Evolutionary conservation across 1,140 invertebrate genomes (phyloP).

Genomic region (Nebria ingens): DNA sequence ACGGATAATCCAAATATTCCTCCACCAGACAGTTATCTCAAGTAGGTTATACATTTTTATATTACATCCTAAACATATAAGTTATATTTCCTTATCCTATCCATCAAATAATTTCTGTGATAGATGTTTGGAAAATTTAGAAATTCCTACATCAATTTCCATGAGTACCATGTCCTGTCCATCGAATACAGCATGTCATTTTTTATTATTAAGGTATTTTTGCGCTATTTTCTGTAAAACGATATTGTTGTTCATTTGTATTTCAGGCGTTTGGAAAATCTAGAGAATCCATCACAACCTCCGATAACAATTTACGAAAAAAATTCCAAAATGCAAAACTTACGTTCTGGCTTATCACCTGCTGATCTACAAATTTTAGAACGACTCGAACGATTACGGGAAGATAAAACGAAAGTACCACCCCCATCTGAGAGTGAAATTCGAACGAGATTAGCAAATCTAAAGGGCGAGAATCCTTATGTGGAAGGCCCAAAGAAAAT

Average conservation of each 20-base stretch:
- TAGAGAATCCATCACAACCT: constrained; percentile 34
- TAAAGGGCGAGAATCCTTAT: constrained; percentile 38
- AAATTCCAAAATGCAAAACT: constrained; percentile 32
- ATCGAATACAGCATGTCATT: not conserved
- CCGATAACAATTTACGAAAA: constrained; percentile 40
- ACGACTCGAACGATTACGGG: constrained; percentile 48
- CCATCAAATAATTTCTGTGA: too few relatives aligned
- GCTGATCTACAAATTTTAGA: constrained; percentile 43
- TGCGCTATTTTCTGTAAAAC: constrained; percentile 9
- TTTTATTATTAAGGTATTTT: constrained; percentile 1
- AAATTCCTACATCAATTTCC: not conserved
- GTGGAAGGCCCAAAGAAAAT: constrained; percentile 23
- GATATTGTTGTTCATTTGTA: not conserved
- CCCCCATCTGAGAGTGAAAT: constrained; percentile 41
- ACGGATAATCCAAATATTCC: constrained; percentile 21
- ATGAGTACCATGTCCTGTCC: not conserved
- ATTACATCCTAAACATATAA: not conserved
- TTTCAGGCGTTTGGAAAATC: constrained; percentile 31
- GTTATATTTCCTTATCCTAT: too few relatives aligned
- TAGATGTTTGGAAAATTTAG: too few relatives aligned
- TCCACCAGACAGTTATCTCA: constrained; percentile 40
- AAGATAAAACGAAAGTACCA: constrained; percentile 31
- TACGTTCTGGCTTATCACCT: constrained; percentile 32
- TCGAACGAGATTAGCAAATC: constrained; percentile 40
- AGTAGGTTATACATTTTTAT: constrained; percentile 28